These are phyloP conservation scores for Premnoplex brunnescens DNA, from an alignment of 2,797 vertebrate genomes.

Conservation along the genomic window DNA sequence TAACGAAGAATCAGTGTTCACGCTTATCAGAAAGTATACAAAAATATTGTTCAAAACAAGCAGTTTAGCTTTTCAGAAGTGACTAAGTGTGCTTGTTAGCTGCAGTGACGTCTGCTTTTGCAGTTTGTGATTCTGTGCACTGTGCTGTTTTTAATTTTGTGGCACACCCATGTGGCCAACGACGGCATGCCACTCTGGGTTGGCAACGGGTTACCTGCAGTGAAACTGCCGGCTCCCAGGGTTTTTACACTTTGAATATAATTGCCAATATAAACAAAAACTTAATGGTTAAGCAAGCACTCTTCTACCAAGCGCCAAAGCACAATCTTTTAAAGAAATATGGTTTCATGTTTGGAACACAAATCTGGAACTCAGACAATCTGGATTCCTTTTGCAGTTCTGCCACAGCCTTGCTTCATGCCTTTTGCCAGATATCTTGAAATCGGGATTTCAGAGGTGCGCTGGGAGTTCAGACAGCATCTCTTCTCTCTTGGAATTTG, in stretches of 20 bases:
- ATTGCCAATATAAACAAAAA: background rate
- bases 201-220: background rate
- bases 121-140: background rate
- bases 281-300: background rate
- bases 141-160: background rate
- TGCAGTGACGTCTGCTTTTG: background rate
- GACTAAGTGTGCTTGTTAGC: background rate
- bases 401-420: background rate
- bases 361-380: background rate
- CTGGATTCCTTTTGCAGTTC: background rate
- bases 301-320: background rate
- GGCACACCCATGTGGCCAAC: slow-evolving; percentile 17
- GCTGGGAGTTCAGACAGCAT: background rate
- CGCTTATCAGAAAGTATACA: background rate
- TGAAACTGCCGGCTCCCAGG: accelerated
- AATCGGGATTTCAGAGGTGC: background rate
- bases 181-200: background rate
- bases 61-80: background rate
- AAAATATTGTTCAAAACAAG: background rate
- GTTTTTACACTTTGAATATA: background rate
- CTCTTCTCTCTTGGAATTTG: background rate
- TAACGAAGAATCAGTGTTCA: background rate
- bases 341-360: background rate
- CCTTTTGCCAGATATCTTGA: background rate
- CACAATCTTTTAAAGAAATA: background rate